phyloP scores from a whole-genome alignment of 2,113 vertebrate genomes.

The Ceyx melanurus region DNA sequence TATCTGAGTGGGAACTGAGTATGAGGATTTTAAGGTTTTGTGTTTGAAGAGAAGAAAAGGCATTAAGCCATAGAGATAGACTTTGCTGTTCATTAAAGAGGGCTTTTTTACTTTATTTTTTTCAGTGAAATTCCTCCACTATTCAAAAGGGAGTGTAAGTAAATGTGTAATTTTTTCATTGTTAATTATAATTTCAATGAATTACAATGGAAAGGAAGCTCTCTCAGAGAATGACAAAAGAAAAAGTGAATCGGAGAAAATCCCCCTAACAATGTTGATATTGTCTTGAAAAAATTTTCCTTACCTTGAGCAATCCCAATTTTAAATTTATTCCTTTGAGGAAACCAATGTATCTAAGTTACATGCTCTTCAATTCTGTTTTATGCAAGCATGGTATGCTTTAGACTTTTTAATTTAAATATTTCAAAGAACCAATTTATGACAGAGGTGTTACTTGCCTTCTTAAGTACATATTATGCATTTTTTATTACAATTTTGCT shows the following conservation, averaged over 20 bases:
- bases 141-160: conserved; percentile 63
- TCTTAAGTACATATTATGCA: conserved; percentile 71
- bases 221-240: conserved; percentile 39
- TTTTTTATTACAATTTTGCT: conserved; percentile 74
- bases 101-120: conserved; percentile 37
- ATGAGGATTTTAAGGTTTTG: not conserved
- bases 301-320: conserved; percentile 38
- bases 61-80: conserved; percentile 34
- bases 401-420: conserved; percentile 73
- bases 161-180: conserved; percentile 62
- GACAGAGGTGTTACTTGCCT: conserved; percentile 67
- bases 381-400: conserved; percentile 47
- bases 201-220: conserved; percentile 51
- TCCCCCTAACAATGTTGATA: conserved; percentile 33
- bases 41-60: not conserved
- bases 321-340: conserved; percentile 60
- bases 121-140: conserved; percentile 52
- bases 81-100: conserved; percentile 57
- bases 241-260: conserved; percentile 49
- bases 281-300: conserved; percentile 43
- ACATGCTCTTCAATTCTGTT: conserved; percentile 59
- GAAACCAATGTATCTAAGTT: conserved; percentile 47
- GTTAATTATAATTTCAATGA: conserved; percentile 62
- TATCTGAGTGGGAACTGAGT: not conserved
- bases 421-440: conserved; percentile 73